Base-by-base conservation (phyloP, 2,888 invertebrate genomes). In the Psococerastis gibbosa region DNA sequence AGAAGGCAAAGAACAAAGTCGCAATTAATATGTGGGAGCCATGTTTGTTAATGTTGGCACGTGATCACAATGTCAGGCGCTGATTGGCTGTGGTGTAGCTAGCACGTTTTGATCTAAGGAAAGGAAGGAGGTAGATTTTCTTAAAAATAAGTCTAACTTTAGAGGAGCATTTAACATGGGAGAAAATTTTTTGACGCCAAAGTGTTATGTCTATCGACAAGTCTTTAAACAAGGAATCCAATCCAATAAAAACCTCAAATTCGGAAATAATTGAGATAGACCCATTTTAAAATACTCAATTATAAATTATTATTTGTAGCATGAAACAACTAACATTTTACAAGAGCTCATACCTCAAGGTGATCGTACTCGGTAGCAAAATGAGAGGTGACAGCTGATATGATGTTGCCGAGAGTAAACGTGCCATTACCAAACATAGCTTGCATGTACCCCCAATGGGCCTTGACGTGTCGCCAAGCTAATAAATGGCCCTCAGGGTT, bases 311-410 rank as follows among this genome's bases (percentile, higher is more conserved):
- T 35, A 35, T 35, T 35, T 9, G 23, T 20, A 22, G 2, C n/a
- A 41, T 2, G 18, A 13, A 22, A 22, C 20, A 20, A 22, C 23
- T 9, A 9, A 13, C 6, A 11, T 8, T 8, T n/a, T n/a, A n/a
- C n/a, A n/a, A n/a, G n/a, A n/a, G n/a, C n/a, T 27, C 52, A 56
- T 54, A 80, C 81, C 67, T 78, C 74, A 51, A 74, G 72, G 51
- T 76, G 77, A 59, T 83, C 82, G 49, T 75, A 75, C 2, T 78
- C 75, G 15, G 78, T 75, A 44, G 79, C 73, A 53, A 82, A 70
- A 53, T 73, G 69, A 35, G 73, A 70, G 31, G 74, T 70, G 11
- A 75, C 73, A 4, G 70, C 69, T 48, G 71, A 69, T 55, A 77
- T 73, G 44, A 77, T 65, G 49, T 68, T 66, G 20, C 74, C 71